Evolutionary conservation across 2,113 vertebrate species (phyloP).

Genomic region (Pseudois nayaur): DNA sequence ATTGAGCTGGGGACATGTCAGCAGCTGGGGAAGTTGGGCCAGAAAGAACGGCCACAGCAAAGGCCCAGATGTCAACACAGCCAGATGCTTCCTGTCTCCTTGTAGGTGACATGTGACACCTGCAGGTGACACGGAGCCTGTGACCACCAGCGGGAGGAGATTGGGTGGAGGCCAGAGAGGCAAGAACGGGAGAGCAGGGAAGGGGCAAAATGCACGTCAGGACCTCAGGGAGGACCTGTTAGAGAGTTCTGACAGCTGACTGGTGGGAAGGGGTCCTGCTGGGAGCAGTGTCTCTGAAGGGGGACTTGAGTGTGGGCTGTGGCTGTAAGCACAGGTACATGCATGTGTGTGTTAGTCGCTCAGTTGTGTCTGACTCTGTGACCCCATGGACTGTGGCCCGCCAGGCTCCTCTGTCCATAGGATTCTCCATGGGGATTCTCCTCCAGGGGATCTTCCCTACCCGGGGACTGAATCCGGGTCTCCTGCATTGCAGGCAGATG

Average conservation of each 20-base stretch:
- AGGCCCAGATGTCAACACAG: background rate
- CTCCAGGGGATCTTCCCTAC: background rate
- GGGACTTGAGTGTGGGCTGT: background rate
- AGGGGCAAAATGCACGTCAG: rapidly evolving
- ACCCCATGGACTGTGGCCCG: background rate
- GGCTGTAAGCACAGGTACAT: background rate
- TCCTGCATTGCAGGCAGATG: background rate
- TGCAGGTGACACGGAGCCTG: background rate
- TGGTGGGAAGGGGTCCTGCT: background rate
- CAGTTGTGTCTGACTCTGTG: background rate
- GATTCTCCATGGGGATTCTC: background rate
- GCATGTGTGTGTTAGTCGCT: background rate
- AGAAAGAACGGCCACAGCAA: background rate
- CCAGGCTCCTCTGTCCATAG: background rate
- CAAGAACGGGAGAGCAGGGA: background rate
- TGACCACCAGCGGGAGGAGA: background rate
- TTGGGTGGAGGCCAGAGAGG: background rate
- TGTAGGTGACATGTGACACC: background rate
- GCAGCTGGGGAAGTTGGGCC: background rate
- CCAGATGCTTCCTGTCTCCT: background rate
- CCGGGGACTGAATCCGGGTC: background rate
- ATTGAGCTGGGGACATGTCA: background rate
- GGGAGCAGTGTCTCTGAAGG: background rate
- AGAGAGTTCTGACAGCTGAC: background rate
- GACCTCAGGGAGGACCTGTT: background rate